Evolutionary conservation across 2,888 invertebrate species (phyloP), one percentile per base, ranked within the genome.

Genomic region (Spilarctia lutea): DNA sequence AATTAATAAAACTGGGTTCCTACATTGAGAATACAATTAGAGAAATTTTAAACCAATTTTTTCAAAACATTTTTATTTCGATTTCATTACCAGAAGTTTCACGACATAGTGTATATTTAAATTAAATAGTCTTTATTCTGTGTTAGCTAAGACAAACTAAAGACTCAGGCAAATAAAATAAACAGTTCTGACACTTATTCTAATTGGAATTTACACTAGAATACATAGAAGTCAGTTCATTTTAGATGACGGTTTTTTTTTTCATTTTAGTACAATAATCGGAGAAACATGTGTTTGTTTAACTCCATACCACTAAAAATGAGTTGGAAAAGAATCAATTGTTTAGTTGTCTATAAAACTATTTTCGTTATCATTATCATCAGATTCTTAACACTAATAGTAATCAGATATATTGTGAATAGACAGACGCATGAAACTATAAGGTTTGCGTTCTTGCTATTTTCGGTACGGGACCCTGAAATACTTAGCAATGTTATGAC

Each of bases 151-250:
- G 48, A 24, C 10, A 68, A 52, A 33, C 45, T 10, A 39, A n/a
- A 45, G 63, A 30, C 56, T 73, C 48, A 27, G 39, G 39, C 39
- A 56, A 66, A 56, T 72, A 67, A 72, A 72, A 39, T n/a, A 39
- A 72, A 67, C 27, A 56, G 56, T 68, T 63, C 24, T n/a, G 30
- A n/a, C 45, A n/a, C 35, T 68, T 63, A 65, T 24, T 52, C 48
- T 73, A 73, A 68, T 69, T 65, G 63, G 27, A 63, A 68, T 65
- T 65, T 73, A 65, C 73, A 60, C 27, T 68, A 52, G 48, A 69
- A 68, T 69, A 72, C 68, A 68, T 45, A 67, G 45, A 42, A 68
- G 39, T 52, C n/a, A 27, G 68, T 68, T 33, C 8, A 27, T 33
- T 67, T 18, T 27, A 27, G 8, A 27, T 39, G 16, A n/a, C n/a